phyloP scores from a whole-genome alignment of 2,888 invertebrate species.

The Abscondita cerata region DNA sequence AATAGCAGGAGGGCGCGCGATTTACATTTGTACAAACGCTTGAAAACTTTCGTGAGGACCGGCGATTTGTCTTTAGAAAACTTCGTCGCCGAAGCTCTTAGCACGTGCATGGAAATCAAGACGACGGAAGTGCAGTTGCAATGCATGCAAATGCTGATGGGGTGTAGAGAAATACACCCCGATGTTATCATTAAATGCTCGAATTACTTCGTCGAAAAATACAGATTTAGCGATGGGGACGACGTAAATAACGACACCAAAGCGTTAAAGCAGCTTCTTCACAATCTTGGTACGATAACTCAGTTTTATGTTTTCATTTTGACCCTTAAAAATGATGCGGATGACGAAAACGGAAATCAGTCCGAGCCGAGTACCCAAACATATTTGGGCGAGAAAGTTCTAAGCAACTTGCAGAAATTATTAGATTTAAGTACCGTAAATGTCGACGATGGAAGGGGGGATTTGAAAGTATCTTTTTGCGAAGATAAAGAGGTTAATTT shows the following conservation, averaged over 20 bases:
- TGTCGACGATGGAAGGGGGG: slow-evolving; percentile 51
- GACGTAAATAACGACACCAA: slow-evolving; percentile 43
- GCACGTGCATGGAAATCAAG: slow-evolving; percentile 69
- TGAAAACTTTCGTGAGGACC: slow-evolving; percentile 71
- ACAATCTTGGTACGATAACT: slow-evolving; percentile 50
- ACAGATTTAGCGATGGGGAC: slow-evolving; percentile 49
- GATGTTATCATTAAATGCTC: slow-evolving; percentile 66
- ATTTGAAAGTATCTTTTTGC: slow-evolving; percentile 66
- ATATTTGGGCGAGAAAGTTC: slow-evolving; percentile 63
- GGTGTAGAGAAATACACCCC: slow-evolving; percentile 69
- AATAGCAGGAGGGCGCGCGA: slow-evolving; percentile 88
- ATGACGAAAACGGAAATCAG: slow-evolving; percentile 47
- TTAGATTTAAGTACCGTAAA: slow-evolving; percentile 64
- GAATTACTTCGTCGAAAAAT: slow-evolving; percentile 56
- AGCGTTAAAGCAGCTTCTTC: slow-evolving; percentile 47
- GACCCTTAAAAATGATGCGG: slow-evolving; percentile 31
- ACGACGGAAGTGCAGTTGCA: slow-evolving; percentile 76
- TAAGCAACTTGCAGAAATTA: slow-evolving; percentile 69
- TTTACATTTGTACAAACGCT: slow-evolving; percentile 81
- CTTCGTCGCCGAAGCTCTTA: slow-evolving; percentile 62
- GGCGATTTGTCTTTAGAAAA: slow-evolving; percentile 61
- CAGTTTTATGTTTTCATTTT: slow-evolving; percentile 49
- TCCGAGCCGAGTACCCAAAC: slow-evolving; percentile 37
- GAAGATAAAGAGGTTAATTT: slow-evolving; percentile 61
- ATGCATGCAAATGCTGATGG: slow-evolving; percentile 73